Percentiles rank a stretch among this genome's conserved stretches.
Conservation (phyloP, 2,888 invertebrate genomes). For the Drosophila meridiana region DNA sequence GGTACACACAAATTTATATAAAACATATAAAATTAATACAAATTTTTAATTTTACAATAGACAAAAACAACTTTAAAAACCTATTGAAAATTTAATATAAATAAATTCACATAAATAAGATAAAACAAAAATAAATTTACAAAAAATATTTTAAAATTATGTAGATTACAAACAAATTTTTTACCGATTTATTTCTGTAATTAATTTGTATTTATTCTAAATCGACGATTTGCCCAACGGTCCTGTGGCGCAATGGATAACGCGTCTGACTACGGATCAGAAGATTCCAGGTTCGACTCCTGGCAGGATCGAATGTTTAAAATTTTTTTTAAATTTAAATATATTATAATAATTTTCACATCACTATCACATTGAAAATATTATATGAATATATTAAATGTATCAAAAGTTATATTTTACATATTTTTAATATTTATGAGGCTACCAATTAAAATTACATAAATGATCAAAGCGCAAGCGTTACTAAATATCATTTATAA, state of each 20-base stretch:
- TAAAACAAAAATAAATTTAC: neutral
- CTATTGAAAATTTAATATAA: neutral
- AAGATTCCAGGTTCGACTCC: constrained; percentile 85
- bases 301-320: constrained; percentile 76
- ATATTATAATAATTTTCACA: neutral
- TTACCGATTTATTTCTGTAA: neutral
- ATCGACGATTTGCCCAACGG: neutral
- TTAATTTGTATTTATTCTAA: neutral
- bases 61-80: no score
- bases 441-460: no score
- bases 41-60: no score
- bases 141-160: neutral
- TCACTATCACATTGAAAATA: no score
- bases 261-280: constrained; percentile 85
- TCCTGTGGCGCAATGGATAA: constrained; percentile 85
- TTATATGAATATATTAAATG: no score
- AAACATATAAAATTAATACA: no score
- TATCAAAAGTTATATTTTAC: no score
- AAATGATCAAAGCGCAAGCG: neutral
- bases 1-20: no score
- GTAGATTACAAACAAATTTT: neutral
- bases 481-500: neutral
- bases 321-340: neutral
- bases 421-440: neutral
- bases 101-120: neutral